Conservation (phyloP, 2,888 invertebrate species). For the Panzeria rudis region DNA sequence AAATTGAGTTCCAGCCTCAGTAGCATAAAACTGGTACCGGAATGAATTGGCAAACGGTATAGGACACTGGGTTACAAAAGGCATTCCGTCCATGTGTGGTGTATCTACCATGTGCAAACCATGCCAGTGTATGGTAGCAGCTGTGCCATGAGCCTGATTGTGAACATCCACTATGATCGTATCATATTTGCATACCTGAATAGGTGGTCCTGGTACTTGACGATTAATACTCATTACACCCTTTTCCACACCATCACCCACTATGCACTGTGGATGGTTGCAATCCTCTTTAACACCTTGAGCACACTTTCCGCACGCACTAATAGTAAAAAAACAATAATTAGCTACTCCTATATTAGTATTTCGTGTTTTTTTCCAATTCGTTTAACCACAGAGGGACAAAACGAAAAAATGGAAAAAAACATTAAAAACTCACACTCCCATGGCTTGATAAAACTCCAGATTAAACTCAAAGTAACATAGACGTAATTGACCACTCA, state of each 20-base stretch:
- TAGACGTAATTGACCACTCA: slow-evolving; percentile 74
- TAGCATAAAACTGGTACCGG: slow-evolving; percentile 88
- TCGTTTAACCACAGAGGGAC: background rate
- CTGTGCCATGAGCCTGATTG: slow-evolving; percentile 90
- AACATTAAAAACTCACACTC: slow-evolving; percentile 81
- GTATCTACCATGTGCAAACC: slow-evolving; percentile 90
- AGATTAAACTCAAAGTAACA: slow-evolving; percentile 84
- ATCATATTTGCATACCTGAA: slow-evolving; percentile 91
- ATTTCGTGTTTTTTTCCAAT: background rate
- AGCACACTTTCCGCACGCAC: slow-evolving; percentile 84
- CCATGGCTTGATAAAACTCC: slow-evolving; percentile 84
- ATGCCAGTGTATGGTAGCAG: slow-evolving; percentile 94
- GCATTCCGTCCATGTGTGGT: slow-evolving; percentile 94
- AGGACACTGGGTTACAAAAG: slow-evolving; percentile 92
- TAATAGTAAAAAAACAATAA: slow-evolving; percentile 67
- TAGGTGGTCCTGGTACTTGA: slow-evolving; percentile 84
- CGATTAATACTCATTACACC: slow-evolving; percentile 84
- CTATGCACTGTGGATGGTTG: slow-evolving; percentile 83
- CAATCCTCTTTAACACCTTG: slow-evolving; percentile 82
- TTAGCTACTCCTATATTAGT: no score
- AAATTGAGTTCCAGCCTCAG: slow-evolving; percentile 91
- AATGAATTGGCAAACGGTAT: slow-evolving; percentile 88
- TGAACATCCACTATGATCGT: slow-evolving; percentile 90
- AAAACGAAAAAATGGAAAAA: no score
- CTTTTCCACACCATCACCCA: slow-evolving; percentile 84